These are phyloP conservation scores for Calliopum simillimum DNA, from an alignment of 2,888 invertebrate species.

Conservation along the genomic window DNA sequence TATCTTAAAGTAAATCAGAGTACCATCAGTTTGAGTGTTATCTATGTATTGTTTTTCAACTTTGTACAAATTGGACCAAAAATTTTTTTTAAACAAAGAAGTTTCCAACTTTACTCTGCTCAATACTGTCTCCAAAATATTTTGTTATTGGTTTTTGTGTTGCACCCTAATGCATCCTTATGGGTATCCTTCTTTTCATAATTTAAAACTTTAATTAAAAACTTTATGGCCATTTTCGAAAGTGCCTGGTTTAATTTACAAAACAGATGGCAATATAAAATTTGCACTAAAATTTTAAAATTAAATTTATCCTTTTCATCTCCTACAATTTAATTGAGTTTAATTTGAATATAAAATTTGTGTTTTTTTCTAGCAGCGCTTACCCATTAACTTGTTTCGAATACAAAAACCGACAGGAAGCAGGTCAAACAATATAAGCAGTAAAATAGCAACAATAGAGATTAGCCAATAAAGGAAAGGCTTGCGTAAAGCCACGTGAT, in stretches of 20 bases:
- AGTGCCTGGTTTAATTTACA: neutral
- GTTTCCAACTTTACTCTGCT: too few relatives aligned
- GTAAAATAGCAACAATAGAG: neutral
- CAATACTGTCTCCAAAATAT: too few relatives aligned
- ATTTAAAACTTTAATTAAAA: constrained; percentile 17
- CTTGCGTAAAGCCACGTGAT: neutral
- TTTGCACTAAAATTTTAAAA: too few relatives aligned
- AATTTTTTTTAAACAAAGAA: too few relatives aligned
- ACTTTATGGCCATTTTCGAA: neutral
- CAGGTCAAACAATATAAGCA: neutral
- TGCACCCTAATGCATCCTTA: neutral
- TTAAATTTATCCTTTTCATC: too few relatives aligned
- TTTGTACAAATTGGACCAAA: too few relatives aligned
- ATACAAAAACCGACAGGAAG: neutral
- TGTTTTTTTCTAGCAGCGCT: too few relatives aligned
- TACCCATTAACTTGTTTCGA: neutral
- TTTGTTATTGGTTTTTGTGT: too few relatives aligned
- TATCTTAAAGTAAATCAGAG: too few relatives aligned
- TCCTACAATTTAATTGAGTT: neutral
- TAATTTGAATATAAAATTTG: neutral
- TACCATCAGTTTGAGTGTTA: too few relatives aligned
- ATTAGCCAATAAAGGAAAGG: constrained; percentile 17
- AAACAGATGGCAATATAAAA: neutral
- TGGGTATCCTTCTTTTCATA: neutral
- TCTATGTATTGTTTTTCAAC: too few relatives aligned